phyloP scores from a whole-genome alignment of 2,797 vertebrate species.

The Myripristis murdjan region DNA sequence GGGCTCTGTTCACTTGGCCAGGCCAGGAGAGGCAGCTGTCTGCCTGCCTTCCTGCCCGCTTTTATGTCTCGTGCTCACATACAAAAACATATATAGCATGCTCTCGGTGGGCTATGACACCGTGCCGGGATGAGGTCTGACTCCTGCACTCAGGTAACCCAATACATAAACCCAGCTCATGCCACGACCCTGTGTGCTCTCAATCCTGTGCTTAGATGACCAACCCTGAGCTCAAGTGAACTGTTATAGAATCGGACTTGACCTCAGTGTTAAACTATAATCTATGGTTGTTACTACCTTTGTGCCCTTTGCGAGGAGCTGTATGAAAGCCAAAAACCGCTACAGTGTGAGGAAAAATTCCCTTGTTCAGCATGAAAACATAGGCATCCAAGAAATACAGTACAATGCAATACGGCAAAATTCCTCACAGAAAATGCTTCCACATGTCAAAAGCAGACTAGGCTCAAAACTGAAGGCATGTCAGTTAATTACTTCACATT shows the following conservation, averaged over 20 bases:
- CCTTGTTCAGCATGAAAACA: conserved; percentile 10
- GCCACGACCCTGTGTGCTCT: conserved; percentile 45
- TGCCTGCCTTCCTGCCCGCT: conserved; percentile 29
- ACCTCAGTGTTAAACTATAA: conserved; percentile 62
- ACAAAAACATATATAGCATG: conserved; percentile 43
- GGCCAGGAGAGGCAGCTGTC: conserved; percentile 38
- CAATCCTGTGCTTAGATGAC: conserved; percentile 53
- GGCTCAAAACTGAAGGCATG: conserved; percentile 3
- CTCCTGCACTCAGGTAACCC: conserved; percentile 62
- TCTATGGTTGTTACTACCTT: conserved; percentile 50
- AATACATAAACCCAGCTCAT: conserved; percentile 57
- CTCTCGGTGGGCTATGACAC: conserved; percentile 51
- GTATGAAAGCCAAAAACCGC: conserved; percentile 18
- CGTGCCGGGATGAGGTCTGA: conserved; percentile 57
- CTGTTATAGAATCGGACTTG: conserved; percentile 57
- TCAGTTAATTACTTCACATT: conserved; percentile 24
- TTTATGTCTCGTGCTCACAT: conserved; percentile 36
- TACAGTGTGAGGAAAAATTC: conserved; percentile 6
- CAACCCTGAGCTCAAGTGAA: conserved; percentile 58
- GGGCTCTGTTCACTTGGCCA: conserved; percentile 58
- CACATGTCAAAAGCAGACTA: conserved; percentile 15
- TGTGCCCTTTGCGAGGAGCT: conserved; percentile 50
- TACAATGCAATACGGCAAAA: conserved; percentile 28
- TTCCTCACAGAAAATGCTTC: conserved; percentile 10
- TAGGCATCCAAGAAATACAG: not conserved